phyloP scores from a whole-genome alignment of 2,797 vertebrate species.

The Bucorvus abyssinicus region DNA sequence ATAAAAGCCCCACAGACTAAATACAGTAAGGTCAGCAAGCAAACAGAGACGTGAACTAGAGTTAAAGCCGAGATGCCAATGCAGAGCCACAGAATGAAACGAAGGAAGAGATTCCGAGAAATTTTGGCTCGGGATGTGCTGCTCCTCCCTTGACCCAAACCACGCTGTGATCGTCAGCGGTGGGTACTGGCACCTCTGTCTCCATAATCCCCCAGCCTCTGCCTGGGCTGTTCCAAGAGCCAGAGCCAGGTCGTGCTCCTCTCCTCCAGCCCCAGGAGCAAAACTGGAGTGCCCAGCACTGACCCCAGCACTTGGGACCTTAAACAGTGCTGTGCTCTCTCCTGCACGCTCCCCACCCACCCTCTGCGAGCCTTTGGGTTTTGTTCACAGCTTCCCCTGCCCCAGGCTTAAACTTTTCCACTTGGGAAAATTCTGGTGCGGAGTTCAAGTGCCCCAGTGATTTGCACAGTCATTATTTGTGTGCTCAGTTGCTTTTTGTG shows the following conservation, averaged over 20 bases:
- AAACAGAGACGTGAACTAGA: background rate
- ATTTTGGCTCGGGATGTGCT: background rate
- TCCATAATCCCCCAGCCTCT: background rate
- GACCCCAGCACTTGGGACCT: background rate
- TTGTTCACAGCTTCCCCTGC: background rate
- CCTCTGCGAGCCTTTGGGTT: background rate
- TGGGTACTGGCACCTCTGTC: background rate
- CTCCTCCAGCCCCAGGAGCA: background rate
- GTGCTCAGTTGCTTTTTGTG: background rate
- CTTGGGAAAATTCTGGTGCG: background rate
- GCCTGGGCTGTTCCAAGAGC: background rate
- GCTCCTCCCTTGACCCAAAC: background rate
- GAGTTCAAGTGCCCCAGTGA: background rate
- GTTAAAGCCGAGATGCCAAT: background rate
- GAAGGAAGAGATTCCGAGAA: background rate
- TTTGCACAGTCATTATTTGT: background rate
- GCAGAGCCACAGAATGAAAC: background rate
- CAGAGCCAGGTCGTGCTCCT: background rate
- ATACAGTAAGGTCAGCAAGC: background rate
- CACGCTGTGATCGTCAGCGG: fast-evolving
- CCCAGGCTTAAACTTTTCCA: fast-evolving
- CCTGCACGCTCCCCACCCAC: background rate
- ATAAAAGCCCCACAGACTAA: background rate
- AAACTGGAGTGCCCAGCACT: background rate
- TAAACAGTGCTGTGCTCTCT: background rate